Percentiles rank a stretch among this genome's conserved stretches.
These are phyloP conservation scores for Zygogramma bicolorata DNA, from an alignment of 2,888 invertebrate species.

Conservation along the genomic window DNA sequence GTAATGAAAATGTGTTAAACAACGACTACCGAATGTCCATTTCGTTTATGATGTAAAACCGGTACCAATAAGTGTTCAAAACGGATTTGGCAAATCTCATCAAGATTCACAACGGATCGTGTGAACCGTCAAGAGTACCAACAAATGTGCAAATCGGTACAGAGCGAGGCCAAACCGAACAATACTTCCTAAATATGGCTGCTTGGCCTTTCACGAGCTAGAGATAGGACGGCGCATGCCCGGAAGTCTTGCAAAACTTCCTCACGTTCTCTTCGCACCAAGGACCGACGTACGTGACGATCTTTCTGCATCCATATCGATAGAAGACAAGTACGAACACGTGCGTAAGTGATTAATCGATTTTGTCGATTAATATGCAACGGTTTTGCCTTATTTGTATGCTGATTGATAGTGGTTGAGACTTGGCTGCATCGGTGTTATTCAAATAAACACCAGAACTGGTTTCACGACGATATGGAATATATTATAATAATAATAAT, in stretches of 20 bases:
- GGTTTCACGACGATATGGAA: no score
- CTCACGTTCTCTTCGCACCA: constrained; percentile 59
- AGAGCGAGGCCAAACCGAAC: constrained; percentile 2
- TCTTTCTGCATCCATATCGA: constrained; percentile 25
- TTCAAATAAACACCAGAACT: neutral
- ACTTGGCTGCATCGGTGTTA: neutral
- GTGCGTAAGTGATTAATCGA: constrained; percentile 1
- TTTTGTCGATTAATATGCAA: neutral
- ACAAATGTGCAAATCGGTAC: constrained; percentile 5
- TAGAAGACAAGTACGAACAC: neutral
- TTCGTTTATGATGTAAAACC: no score
- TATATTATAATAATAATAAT: no score
- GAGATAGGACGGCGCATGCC: constrained; percentile 55
- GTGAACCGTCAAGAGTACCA: neutral
- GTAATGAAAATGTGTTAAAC: no score
- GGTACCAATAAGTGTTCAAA: no score
- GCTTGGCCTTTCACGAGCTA: constrained; percentile 57
- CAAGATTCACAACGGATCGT: neutral
- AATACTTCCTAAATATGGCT: constrained; percentile 59
- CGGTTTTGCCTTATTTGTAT: constrained; percentile 7
- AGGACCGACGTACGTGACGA: constrained; percentile 52
- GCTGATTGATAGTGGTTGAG: neutral
- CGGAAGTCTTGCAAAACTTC: constrained; percentile 58
- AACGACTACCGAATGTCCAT: no score
- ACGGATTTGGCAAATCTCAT: no score